phyloP scores from a whole-genome alignment of 2,113 vertebrate species.

The Sakesphorus luctuosus region DNA sequence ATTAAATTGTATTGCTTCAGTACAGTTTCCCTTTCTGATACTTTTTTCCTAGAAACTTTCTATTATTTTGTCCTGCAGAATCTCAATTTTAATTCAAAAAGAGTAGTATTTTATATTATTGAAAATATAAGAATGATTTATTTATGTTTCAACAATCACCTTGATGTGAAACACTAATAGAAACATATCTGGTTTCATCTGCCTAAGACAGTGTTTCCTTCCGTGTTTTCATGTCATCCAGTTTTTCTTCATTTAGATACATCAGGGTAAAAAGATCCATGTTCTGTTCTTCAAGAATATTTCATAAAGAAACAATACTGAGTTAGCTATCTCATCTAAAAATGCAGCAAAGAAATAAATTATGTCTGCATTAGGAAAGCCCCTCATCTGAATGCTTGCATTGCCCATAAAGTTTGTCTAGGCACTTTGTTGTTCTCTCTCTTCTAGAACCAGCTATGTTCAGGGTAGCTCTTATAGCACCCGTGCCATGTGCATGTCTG shows the following conservation, averaged over 20 bases:
- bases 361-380: background rate
- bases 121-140: background rate
- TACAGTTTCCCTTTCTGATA: background rate
- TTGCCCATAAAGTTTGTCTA: background rate
- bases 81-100: background rate
- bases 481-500: background rate
- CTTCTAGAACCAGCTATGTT: background rate
- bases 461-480: fast-evolving
- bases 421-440: background rate
- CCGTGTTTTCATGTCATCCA: background rate
- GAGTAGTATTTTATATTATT: background rate
- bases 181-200: background rate
- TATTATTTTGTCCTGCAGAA: background rate
- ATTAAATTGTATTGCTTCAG: background rate
- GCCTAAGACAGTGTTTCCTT: background rate
- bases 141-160: background rate
- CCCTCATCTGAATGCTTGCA: background rate
- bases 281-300: background rate
- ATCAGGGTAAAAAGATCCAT: background rate
- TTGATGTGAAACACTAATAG: background rate
- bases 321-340: background rate
- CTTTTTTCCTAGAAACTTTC: background rate
- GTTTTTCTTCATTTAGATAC: background rate
- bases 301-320: background rate
- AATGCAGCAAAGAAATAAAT: background rate